A percentile compares a stretch with the other conserved stretches of the same genome.
Conservation (phyloP, 2,113 vertebrate genomes). For the Paedocypris sp. region DNA sequence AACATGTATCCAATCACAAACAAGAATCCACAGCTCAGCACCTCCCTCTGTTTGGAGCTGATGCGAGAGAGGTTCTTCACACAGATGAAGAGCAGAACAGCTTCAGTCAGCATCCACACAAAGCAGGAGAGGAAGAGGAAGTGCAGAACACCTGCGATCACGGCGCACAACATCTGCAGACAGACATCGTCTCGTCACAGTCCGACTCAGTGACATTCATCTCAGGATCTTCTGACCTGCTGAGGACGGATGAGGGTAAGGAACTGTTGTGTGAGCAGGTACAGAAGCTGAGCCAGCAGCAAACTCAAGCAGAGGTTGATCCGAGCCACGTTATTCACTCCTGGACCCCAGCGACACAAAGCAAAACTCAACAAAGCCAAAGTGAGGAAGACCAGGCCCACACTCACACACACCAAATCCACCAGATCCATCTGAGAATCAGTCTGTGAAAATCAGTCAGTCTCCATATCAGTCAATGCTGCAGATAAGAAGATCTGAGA, state of each 20-base stretch:
- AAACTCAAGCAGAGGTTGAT: constrained; percentile 51
- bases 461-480: too few species aligned
- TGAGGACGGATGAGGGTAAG: not conserved
- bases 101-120: constrained; percentile 65
- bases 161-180: constrained; percentile 42
- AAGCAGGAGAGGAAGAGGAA: constrained; percentile 57
- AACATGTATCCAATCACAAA: constrained; percentile 4
- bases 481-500: too few species aligned
- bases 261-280: constrained; percentile 33
- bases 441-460: constrained; percentile 26
- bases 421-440: constrained; percentile 20
- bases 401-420: constrained; percentile 32
- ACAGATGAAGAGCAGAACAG: constrained; percentile 56
- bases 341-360: constrained; percentile 39
- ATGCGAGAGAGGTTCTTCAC: constrained; percentile 30
- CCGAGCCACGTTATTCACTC: constrained; percentile 45
- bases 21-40: not conserved
- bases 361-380: constrained; percentile 48
- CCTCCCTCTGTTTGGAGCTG: not conserved
- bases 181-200: too few species aligned
- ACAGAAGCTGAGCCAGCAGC: constrained; percentile 48
- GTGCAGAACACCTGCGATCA: constrained; percentile 55
- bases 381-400: constrained; percentile 43
- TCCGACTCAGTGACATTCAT: too few species aligned
- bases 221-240: constrained; percentile 42